Evolutionary conservation across 2,113 vertebrate genomes (phyloP), one percentile per base, ranked within the genome.

Genomic region (Larimichthys crocea): DNA sequence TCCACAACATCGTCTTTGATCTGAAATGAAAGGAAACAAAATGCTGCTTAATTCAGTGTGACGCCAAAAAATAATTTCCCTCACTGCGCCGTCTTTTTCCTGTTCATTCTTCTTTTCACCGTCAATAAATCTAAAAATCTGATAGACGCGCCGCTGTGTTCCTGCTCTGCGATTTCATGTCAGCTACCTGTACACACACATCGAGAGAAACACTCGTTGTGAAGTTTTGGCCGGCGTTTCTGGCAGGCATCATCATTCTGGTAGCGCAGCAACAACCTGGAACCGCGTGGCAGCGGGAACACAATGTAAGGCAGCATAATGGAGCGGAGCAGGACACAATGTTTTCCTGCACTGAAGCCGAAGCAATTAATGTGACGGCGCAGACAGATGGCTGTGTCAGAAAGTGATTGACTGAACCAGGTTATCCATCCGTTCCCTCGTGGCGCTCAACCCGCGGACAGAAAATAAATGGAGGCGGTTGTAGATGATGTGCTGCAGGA

Each of bases 301-400:
- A 80, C 40, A 67, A 74, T 82, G 80, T 63, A 62, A 82, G 75
- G 72, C 68, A 20, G 74, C 40, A 67, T 64, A 76, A 88, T 76
- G 66, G 81, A 66, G 74, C 79, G n/a, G 26, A 69, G 69, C 61
- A 59, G 72, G 63, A 80, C 84, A 57, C 63, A 0, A 22, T 82
- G 80, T 81, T 68, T 62, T 74, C 53, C n/a, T 12, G 11, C 61
- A 5, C 35, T 3, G 73, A 70, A 24, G 77, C 40, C 10, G n/a
- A 53, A 64, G 73, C 86, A 82, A 79, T 86, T 88, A 86, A 74
- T 74, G n/a, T 70, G 74, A 86, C 44, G 26, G 29, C 15, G 24
- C 57, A 78, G 87, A 83, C 81, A 76, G 85, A 85, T 83, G 74
- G 81, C 10, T 10, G 78, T 69, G 83, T 80, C 88, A 71, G 9